A percentile compares a stretch with the other conserved stretches of the same genome.
These are phyloP conservation scores for Noctua janthe DNA, from an alignment of 2,888 invertebrate genomes.

Conservation along the genomic window DNA sequence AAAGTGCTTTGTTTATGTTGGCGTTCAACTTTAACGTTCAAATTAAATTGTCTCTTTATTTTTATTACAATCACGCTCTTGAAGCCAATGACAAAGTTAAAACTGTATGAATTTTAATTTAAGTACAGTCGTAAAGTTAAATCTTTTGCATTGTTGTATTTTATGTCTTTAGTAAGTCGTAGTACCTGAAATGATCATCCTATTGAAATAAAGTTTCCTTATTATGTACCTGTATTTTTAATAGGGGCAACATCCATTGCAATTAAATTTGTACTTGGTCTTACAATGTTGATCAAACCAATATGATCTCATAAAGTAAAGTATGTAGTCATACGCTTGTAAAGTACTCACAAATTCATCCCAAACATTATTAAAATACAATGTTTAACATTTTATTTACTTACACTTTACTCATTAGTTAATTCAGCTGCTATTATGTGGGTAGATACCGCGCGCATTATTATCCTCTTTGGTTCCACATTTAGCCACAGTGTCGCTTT, in stretches of 20 bases:
- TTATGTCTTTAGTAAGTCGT: neutral
- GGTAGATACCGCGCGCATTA: conserved; percentile 31
- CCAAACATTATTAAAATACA: conserved; percentile 8
- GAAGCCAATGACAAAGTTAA: conserved; percentile 59
- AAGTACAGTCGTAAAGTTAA: conserved; percentile 34
- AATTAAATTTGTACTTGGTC: neutral
- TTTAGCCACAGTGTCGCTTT: conserved; percentile 41
- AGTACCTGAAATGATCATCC: neutral
- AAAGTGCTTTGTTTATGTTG: conserved; percentile 49
- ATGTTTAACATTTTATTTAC: neutral
- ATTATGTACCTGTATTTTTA: neutral
- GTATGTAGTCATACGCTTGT: neutral
- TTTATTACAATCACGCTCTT: conserved; percentile 53
- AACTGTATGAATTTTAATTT: conserved; percentile 52
- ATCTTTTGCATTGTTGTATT: conserved; percentile 37
- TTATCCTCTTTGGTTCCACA: conserved; percentile 55
- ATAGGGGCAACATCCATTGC: neutral
- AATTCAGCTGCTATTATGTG: conserved; percentile 46
- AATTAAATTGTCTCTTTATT: conserved; percentile 37
- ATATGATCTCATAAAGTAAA: neutral
- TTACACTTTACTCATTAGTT: conserved; percentile 34
- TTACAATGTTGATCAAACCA: conserved; percentile 7
- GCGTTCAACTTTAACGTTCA: conserved; percentile 36
- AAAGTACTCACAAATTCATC: conserved; percentile 3
- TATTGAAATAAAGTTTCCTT: neutral